phyloP scores from a whole-genome alignment of 1,140 invertebrate species.

The Drosophila kanapiae region DNA sequence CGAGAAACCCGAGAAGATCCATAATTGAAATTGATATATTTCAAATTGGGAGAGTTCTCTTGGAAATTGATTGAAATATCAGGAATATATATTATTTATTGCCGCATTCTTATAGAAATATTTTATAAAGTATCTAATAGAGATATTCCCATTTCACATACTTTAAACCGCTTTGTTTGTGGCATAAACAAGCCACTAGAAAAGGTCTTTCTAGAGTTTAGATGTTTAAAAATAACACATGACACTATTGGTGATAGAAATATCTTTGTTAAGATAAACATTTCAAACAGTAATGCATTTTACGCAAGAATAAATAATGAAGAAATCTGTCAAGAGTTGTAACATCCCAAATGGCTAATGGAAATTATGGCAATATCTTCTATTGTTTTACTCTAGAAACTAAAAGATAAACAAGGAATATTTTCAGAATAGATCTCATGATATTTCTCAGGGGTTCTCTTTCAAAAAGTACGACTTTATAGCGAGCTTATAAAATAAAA shows the following conservation, averaged over 20 bases:
- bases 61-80: neutral
- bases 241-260: neutral
- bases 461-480: no score
- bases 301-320: slow-evolving; percentile 1
- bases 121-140: neutral
- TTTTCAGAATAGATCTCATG: neutral
- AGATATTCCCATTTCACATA: neutral
- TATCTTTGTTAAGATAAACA: slow-evolving; percentile 3
- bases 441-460: neutral
- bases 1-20: slow-evolving; percentile 18
- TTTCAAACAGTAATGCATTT: slow-evolving; percentile 2
- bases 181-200: neutral
- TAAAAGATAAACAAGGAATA: neutral
- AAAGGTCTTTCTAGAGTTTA: neutral
- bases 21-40: slow-evolving; percentile 31
- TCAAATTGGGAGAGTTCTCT: slow-evolving; percentile 7
- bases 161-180: neutral
- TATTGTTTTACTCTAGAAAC: neutral
- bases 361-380: neutral
- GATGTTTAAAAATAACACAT: neutral
- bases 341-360: neutral
- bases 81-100: neutral
- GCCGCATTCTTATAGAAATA: neutral
- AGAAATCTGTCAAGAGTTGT: neutral
- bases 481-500: neutral